A percentile compares a stretch with the other conserved stretches of the same genome.
These are phyloP conservation scores for Actenoides lindsayi DNA, from an alignment of 2,113 vertebrate species.

Conservation along the genomic window DNA sequence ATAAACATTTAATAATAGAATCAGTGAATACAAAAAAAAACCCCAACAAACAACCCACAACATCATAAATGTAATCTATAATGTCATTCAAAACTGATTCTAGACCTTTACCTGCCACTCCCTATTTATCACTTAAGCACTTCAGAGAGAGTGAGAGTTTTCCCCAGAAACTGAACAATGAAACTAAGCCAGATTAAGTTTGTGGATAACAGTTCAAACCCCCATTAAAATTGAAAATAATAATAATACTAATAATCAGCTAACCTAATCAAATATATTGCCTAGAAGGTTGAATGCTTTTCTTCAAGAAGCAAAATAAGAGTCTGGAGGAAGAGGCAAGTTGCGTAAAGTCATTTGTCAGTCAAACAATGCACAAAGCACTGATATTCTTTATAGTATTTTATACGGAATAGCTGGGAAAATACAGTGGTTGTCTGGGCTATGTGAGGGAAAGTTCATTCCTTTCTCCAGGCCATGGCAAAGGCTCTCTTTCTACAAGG, in stretches of 20 bases:
- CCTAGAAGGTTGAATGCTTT: neutral
- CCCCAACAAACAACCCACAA: neutral
- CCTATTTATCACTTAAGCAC: neutral
- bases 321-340: neutral
- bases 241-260: neutral
- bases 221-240: neutral
- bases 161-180: neutral
- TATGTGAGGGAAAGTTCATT: neutral
- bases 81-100: neutral
- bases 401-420: neutral
- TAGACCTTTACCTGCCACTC: neutral
- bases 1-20: neutral
- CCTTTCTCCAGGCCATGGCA: neutral
- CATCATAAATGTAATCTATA: neutral
- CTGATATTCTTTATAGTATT: neutral
- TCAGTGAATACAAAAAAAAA: neutral
- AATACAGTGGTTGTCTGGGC: neutral
- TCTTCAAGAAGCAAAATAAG: neutral
- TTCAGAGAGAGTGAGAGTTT: neutral
- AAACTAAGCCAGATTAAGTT: neutral
- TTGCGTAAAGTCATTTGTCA: neutral
- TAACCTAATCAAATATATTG: neutral
- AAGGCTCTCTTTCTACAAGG: neutral
- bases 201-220: neutral
- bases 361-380: neutral